These are phyloP conservation scores for Seriola aureovittata DNA, from an alignment of 2,113 vertebrate species.

Conservation along the genomic window DNA sequence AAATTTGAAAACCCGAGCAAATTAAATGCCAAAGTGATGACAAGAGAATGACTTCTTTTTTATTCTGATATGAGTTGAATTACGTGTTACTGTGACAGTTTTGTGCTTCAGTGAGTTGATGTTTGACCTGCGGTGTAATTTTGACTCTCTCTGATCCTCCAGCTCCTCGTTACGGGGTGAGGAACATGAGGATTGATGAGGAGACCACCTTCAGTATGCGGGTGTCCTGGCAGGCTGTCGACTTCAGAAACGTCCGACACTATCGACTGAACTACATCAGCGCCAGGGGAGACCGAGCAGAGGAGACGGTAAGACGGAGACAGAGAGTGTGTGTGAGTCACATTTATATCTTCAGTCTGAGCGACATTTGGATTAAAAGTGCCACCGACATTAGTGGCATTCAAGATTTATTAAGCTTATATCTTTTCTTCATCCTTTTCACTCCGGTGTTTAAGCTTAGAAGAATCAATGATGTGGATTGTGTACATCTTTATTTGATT, in stretches of 20 bases:
- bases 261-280: conserved; percentile 91
- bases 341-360: too few relatives aligned
- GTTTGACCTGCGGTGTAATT: not conserved
- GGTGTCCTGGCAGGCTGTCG: conserved; percentile 89
- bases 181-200: conserved; percentile 89
- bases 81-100: not conserved
- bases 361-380: too few relatives aligned
- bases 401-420: too few relatives aligned
- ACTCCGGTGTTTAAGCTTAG: too few relatives aligned
- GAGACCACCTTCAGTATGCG: conserved; percentile 92
- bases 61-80: not conserved
- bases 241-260: conserved; percentile 83
- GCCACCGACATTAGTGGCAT: too few relatives aligned
- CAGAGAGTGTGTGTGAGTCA: not conserved
- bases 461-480: too few relatives aligned
- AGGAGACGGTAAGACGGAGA: conserved; percentile 87
- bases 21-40: conserved; percentile 40
- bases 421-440: not conserved
- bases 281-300: conserved; percentile 86
- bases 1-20: conserved; percentile 19
- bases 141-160: conserved; percentile 29
- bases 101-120: not conserved
- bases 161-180: conserved; percentile 90
- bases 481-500: too few relatives aligned
- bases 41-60: too few relatives aligned